Conservation (phyloP, 2,113 vertebrate genomes). For the Regulus satrapa region DNA sequence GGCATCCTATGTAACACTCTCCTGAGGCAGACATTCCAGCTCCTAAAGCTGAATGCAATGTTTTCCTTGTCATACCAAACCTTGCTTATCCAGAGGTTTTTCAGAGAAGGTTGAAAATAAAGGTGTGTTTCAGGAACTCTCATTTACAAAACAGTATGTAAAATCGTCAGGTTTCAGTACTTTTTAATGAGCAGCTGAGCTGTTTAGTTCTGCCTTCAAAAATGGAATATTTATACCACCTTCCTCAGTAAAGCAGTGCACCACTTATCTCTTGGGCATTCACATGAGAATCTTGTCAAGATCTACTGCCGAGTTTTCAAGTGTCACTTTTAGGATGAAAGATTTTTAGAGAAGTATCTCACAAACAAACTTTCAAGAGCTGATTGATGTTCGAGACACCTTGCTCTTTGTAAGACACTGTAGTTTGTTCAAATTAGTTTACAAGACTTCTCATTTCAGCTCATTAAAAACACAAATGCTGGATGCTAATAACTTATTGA, state of each 20-base stretch:
- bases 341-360: slow-evolving; percentile 14
- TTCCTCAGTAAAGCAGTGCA: slow-evolving; percentile 15
- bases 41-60: background rate
- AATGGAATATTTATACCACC: background rate
- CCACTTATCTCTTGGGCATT: slow-evolving; percentile 24
- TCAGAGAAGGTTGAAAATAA: slow-evolving; percentile 25
- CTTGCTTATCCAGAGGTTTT: background rate
- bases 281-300: slow-evolving; percentile 4
- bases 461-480: slow-evolving; percentile 39
- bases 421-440: slow-evolving; percentile 56
- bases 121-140: background rate
- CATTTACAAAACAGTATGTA: slow-evolving; percentile 11
- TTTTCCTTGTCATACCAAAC: background rate
- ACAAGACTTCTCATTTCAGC: slow-evolving; percentile 43
- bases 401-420: background rate
- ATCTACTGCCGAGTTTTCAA: background rate
- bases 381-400: slow-evolving; percentile 13
- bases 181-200: background rate
- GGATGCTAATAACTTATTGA: background rate
- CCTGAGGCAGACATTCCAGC: background rate
- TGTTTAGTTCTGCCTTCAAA: slow-evolving; percentile 1
- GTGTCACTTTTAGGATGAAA: slow-evolving; percentile 35
- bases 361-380: slow-evolving; percentile 14
- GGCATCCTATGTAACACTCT: background rate
- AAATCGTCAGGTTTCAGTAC: background rate